Evolutionary conservation across 2,888 invertebrate species (phyloP).

Genomic region (Orchesella flavescens): DNA sequence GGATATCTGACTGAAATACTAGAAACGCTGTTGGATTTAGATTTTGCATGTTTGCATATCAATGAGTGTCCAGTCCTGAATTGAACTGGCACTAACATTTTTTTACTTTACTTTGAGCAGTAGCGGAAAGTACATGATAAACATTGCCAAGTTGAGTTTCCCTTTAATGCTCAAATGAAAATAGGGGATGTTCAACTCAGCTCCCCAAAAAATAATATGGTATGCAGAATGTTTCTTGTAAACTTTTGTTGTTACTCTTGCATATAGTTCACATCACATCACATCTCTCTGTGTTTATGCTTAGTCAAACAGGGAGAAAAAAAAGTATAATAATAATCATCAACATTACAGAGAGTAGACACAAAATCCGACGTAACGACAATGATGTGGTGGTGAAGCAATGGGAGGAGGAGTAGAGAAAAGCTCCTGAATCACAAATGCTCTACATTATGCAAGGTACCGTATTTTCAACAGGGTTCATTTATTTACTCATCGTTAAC

Average conservation of each 20-base stretch:
- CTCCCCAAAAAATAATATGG: neutral
- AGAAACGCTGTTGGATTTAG: constrained; percentile 53
- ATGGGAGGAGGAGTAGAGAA: constrained; percentile 32
- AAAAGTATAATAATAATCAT: constrained; percentile 41
- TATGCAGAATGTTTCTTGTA: constrained; percentile 18
- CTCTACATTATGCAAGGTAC: constrained; percentile 22
- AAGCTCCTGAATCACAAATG: constrained; percentile 45
- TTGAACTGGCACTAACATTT: neutral
- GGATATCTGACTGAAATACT: constrained; percentile 57
- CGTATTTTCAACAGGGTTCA: constrained; percentile 9
- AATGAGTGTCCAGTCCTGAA: constrained; percentile 46
- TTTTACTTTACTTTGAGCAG: neutral
- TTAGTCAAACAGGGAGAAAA: constrained; percentile 34
- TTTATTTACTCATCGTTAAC: constrained; percentile 60
- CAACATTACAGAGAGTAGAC: constrained; percentile 23
- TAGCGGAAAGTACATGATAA: neutral
- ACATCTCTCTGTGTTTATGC: constrained; percentile 21
- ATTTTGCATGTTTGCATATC: constrained; percentile 63
- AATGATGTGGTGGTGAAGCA: constrained; percentile 19
- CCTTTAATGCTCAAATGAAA: neutral
- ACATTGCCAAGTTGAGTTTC: constrained; percentile 19
- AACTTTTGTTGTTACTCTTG: constrained; percentile 15
- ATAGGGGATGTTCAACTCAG: constrained; percentile 6
- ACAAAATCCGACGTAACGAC: constrained; percentile 32
- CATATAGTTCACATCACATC: too few relatives aligned